phyloP scores from a whole-genome alignment of 2,888 invertebrate species.

The Hypercompe scribonia region DNA sequence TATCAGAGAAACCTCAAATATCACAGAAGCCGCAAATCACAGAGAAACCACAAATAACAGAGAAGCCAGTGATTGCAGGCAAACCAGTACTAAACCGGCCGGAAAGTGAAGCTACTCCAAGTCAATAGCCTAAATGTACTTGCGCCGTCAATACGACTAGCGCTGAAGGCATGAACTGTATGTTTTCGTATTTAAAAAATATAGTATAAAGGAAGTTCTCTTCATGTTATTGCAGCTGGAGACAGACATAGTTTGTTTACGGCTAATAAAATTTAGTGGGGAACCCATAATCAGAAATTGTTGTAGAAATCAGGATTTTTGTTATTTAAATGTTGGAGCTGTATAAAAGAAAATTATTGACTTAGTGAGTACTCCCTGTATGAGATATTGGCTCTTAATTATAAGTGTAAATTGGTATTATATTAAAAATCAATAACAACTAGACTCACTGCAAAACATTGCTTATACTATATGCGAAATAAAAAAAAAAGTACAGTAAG shows the following conservation, averaged over 20 bases:
- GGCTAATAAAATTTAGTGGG: constrained; percentile 40
- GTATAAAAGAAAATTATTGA: constrained; percentile 52
- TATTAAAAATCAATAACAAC: constrained; percentile 30
- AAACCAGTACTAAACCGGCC: constrained; percentile 71
- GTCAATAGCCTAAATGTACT: constrained; percentile 79
- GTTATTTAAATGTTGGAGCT: constrained; percentile 52
- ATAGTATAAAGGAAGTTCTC: constrained; percentile 66
- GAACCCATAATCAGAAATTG: constrained; percentile 40
- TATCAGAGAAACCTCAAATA: constrained; percentile 62
- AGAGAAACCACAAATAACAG: constrained; percentile 65
- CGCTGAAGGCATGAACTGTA: constrained; percentile 72
- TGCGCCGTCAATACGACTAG: constrained; percentile 66
- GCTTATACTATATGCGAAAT: constrained; percentile 26
- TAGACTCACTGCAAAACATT: constrained; percentile 28
- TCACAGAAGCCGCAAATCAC: constrained; percentile 60
- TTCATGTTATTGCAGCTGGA: constrained; percentile 48
- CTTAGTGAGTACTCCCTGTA: constrained; percentile 42
- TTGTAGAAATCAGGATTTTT: constrained; percentile 51
- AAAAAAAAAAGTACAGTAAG: constrained; percentile 28
- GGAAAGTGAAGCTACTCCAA: constrained; percentile 72
- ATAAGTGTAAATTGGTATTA: constrained; percentile 59
- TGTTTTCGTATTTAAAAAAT: constrained; percentile 80
- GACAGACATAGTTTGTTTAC: constrained; percentile 47
- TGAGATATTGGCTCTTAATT: constrained; percentile 37
- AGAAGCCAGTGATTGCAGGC: constrained; percentile 70